These are phyloP conservation scores for Chiroxiphia lanceolata DNA, from an alignment of 2,797 vertebrate genomes.

Conservation along the genomic window DNA sequence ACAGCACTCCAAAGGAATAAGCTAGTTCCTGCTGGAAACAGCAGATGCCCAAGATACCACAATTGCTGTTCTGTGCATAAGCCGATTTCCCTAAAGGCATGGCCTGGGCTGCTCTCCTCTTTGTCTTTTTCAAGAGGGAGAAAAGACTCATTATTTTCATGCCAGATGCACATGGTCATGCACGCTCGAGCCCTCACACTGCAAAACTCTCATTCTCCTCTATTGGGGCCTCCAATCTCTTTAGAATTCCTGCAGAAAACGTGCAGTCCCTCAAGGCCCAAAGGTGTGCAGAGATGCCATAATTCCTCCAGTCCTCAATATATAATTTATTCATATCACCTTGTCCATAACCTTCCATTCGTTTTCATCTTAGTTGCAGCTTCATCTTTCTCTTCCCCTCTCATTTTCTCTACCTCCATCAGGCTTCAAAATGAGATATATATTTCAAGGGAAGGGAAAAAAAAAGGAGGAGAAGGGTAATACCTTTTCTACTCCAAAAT, in stretches of 20 bases:
- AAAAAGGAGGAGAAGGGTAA: background rate
- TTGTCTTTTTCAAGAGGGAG: background rate
- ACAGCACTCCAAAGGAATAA: conserved; percentile 20
- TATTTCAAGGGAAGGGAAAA: background rate
- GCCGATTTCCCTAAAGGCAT: conserved; percentile 34
- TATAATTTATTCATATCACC: background rate
- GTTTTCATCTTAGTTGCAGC: background rate
- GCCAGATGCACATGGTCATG: background rate
- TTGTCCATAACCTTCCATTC: background rate
- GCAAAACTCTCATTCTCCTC: background rate
- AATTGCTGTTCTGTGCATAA: background rate
- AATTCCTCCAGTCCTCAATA: background rate
- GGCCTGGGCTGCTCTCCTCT: background rate
- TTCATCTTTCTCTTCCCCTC: background rate
- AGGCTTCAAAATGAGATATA: background rate
- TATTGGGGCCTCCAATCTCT: background rate
- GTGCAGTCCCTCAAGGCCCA: background rate
- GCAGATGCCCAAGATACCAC: conserved; percentile 30
- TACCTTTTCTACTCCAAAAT: background rate
- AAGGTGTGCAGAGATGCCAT: background rate
- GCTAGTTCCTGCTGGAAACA: background rate
- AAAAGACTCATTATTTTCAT: conserved; percentile 28
- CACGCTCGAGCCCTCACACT: background rate
- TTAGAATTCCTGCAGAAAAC: background rate
- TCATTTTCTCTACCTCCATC: background rate